These are phyloP conservation scores for Ochotona curzoniae DNA, from an alignment of 2,113 vertebrate genomes.

Conservation along the genomic window DNA sequence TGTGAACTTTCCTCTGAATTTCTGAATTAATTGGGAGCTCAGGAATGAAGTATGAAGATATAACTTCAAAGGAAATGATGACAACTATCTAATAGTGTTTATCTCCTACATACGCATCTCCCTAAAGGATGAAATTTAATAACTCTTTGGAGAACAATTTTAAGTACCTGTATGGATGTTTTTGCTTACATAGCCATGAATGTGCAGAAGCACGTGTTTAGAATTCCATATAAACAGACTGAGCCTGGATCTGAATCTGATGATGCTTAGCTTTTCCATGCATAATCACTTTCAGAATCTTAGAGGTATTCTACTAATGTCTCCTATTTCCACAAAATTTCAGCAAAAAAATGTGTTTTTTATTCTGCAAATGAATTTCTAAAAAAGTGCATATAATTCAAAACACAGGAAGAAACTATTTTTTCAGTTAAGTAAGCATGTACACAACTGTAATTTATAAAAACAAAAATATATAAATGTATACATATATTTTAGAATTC, in stretches of 20 bases:
- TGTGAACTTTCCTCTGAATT: background rate
- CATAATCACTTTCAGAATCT: background rate
- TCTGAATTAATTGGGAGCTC: background rate
- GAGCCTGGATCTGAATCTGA: background rate
- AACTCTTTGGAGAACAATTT: conserved; percentile 15
- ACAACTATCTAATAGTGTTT: background rate
- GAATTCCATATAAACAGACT: background rate
- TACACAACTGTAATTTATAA: too few relatives aligned
- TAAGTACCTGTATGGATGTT: background rate
- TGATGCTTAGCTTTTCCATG: background rate
- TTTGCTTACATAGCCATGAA: background rate
- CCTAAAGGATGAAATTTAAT: background rate
- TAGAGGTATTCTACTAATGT: background rate
- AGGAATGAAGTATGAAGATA: background rate
- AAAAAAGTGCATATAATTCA: background rate
- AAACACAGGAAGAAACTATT: background rate
- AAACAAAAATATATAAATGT: too few relatives aligned
- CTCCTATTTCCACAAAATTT: background rate
- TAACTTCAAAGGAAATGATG: background rate
- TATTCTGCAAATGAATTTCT: background rate
- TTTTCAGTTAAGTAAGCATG: too few relatives aligned
- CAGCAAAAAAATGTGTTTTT: background rate
- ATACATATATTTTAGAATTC: too few relatives aligned
- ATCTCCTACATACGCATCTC: background rate
- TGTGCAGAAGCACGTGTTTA: background rate